Evolutionary conservation across 2,113 vertebrate genomes (phyloP).

Genomic region (Etheostoma cragini): DNA sequence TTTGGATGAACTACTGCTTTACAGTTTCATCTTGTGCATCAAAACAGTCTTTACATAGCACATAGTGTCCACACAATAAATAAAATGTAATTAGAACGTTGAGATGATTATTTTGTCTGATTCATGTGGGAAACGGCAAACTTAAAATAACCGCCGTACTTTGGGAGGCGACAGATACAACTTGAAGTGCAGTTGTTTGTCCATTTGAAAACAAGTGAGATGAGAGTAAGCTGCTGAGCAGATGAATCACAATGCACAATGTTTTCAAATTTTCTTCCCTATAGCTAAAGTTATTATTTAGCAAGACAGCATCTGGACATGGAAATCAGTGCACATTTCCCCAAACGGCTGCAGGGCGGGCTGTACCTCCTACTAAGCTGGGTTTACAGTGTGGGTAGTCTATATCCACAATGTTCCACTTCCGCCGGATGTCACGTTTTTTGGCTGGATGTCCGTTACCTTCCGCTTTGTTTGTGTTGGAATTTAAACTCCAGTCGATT

Average conservation of each 20-base stretch:
- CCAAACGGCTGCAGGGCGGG: neutral
- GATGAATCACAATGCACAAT: slow-evolving; percentile 5
- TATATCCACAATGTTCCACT: no score
- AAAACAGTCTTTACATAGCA: slow-evolving; percentile 28
- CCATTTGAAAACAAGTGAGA: slow-evolving; percentile 15
- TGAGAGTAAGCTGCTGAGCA: slow-evolving; percentile 16
- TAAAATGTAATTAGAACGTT: slow-evolving; percentile 37
- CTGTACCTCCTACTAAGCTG: neutral
- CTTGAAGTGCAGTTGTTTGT: slow-evolving; percentile 26
- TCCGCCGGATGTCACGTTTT: no score
- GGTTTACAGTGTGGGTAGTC: neutral
- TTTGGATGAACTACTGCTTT: neutral
- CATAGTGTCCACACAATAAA: slow-evolving; percentile 7
- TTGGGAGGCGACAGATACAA: slow-evolving; percentile 13
- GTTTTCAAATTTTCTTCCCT: neutral
- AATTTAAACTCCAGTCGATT: no score
- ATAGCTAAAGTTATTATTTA: neutral
- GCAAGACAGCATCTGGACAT: slow-evolving; percentile 14
- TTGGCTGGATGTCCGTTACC: no score
- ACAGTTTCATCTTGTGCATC: slow-evolving; percentile 5
- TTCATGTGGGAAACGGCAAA: slow-evolving; percentile 37
- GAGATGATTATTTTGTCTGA: slow-evolving; percentile 22
- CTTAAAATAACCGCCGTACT: slow-evolving; percentile 27
- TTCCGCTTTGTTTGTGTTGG: no score
- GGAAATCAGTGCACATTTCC: neutral